A percentile compares a stretch with the other conserved stretches of the same genome.
Conservation (phyloP, 2,888 invertebrate genomes). For the Melieria omissa region DNA sequence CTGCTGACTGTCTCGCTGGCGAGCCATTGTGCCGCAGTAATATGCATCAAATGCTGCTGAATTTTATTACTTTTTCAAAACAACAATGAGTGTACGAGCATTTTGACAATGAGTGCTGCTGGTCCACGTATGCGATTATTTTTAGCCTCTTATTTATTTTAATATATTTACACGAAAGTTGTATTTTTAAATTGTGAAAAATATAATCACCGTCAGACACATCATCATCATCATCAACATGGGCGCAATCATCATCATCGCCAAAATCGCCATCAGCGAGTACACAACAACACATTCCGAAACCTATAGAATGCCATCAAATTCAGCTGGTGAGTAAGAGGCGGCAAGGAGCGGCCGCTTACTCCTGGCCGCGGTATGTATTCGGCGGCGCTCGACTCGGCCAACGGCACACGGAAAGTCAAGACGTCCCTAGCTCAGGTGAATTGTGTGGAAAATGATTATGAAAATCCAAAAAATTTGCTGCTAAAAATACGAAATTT, state of each 20-base stretch:
- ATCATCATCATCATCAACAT: constrained; percentile 5
- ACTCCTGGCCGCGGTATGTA: too few species aligned
- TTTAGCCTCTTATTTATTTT: constrained; percentile 24
- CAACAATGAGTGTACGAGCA: too few species aligned
- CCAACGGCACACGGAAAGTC: too few species aligned
- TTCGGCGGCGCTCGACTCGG: too few species aligned
- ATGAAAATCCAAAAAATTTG: constrained; percentile 46
- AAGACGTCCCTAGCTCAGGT: constrained; percentile 53
- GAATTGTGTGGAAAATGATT: constrained; percentile 60
- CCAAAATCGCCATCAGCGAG: constrained; percentile 45
- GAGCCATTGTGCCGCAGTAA: too few species aligned
- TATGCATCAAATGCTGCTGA: too few species aligned
- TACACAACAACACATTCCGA: constrained; percentile 53
- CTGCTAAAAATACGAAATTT: constrained; percentile 60
- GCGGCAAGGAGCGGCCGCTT: too few species aligned
- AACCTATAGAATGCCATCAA: constrained; percentile 37
- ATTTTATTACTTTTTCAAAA: too few species aligned
- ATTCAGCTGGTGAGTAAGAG: neutral
- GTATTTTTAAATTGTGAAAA: constrained; percentile 17
- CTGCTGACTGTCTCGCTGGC: too few species aligned
- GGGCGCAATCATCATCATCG: constrained; percentile 5
- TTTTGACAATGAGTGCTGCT: too few species aligned
- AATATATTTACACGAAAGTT: constrained; percentile 6
- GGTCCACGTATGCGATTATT: constrained; percentile 13
- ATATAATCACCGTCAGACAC: constrained; percentile 9